Evolutionary conservation across 2,797 vertebrate genomes (phyloP).

Genomic region (Lates japonicus): DNA sequence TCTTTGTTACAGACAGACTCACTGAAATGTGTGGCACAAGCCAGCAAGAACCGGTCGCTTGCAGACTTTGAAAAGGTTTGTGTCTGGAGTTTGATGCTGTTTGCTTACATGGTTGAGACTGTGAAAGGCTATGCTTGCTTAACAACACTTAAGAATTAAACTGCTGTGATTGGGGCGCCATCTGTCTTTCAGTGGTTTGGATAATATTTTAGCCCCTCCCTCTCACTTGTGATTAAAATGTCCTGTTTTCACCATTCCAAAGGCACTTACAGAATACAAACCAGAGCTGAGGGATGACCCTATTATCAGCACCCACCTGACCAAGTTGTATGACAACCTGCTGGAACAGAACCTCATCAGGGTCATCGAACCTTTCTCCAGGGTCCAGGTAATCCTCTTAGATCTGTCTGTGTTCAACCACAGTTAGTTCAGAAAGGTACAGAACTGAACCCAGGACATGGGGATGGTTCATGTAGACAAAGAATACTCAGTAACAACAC

Average conservation of each 20-base stretch:
- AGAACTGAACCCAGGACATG: not conserved
- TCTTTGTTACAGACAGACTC: slow-evolving; percentile 91
- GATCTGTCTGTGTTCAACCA: not conserved
- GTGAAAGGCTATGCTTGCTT: not conserved
- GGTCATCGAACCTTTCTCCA: slow-evolving; percentile 98
- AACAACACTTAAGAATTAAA: not conserved
- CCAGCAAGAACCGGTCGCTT: slow-evolving; percentile 98
- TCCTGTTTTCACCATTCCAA: not conserved
- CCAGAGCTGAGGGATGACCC: slow-evolving; percentile 97
- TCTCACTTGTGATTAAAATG: not conserved
- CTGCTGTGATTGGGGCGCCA: too few species aligned
- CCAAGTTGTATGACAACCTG: slow-evolving; percentile 96
- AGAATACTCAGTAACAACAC: not conserved
- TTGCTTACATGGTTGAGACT: not conserved
- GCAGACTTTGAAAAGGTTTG: slow-evolving; percentile 98
- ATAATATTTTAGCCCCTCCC: too few species aligned
- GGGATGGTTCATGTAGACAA: not conserved
- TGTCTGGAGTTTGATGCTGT: not conserved
- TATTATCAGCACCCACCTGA: slow-evolving; percentile 97
- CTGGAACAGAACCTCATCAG: slow-evolving; percentile 99
- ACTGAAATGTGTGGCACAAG: slow-evolving; percentile 95
- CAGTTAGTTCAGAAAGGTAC: not conserved
- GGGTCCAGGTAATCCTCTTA: slow-evolving; percentile 90
- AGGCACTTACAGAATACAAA: slow-evolving; percentile 97
- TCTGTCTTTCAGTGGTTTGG: not conserved